phyloP scores from a whole-genome alignment of 2,797 vertebrate genomes.

The Xenentodon cancila region DNA sequence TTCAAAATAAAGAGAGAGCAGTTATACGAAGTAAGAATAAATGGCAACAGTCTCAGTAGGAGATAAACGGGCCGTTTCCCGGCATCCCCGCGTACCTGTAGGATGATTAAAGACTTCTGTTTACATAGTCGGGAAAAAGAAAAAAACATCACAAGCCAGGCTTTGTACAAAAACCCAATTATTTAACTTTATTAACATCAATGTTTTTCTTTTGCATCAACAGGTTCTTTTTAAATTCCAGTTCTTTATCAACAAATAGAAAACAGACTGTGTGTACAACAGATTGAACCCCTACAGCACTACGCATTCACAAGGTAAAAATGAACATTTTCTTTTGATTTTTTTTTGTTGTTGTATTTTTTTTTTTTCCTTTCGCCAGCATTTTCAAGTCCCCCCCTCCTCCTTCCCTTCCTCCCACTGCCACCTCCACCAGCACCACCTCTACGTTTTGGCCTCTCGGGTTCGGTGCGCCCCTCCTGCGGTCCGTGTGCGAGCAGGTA shows the following conservation, averaged over 20 bases:
- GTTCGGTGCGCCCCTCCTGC: conserved; percentile 40
- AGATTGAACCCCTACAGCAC: conserved; percentile 97
- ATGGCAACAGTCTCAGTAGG: not conserved
- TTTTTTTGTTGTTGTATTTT: too few species aligned
- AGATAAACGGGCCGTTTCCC: conserved; percentile 10
- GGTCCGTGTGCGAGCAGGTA: conserved; percentile 44
- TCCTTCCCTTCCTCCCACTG: conserved; percentile 35
- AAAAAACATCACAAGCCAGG: conserved; percentile 54
- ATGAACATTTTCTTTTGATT: conserved; percentile 77
- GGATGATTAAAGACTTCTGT: not conserved
- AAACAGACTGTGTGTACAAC: conserved; percentile 99
- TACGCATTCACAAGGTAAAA: conserved; percentile 99
- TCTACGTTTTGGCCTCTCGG: conserved; percentile 21
- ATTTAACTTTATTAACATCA: conserved; percentile 99
- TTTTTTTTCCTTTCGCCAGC: conserved; percentile 73
- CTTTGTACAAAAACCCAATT: conserved; percentile 96
- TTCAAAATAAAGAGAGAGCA: not conserved
- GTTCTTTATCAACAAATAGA: conserved; percentile 98
- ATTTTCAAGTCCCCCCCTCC: conserved; percentile 63
- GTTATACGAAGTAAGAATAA: not conserved
- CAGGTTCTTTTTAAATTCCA: conserved; percentile 84
- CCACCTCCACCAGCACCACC: conserved; percentile 3
- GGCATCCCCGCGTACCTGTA: not conserved
- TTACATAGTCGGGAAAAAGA: conserved; percentile 31
- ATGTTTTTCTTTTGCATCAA: conserved; percentile 83